Percentiles rank a stretch among this genome's conserved stretches.
Evolutionary conservation across 2,113 vertebrate species (phyloP).

Genomic region (Gasterosteus aculeatus): DNA sequence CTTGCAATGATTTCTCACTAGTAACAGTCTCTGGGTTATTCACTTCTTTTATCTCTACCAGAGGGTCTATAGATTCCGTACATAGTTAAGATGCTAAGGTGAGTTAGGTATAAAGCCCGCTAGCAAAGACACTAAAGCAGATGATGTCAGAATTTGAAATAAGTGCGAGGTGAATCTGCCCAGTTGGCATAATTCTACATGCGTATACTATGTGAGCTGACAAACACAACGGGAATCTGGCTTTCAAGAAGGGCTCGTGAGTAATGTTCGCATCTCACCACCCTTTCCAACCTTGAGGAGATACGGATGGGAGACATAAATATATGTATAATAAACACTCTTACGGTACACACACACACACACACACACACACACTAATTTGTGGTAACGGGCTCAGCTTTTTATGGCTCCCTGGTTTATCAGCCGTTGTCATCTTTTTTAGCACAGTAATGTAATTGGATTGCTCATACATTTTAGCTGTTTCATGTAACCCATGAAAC

Average conservation of each 20-base stretch:
- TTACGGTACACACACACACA: not conserved
- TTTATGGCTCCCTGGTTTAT: conserved; percentile 23
- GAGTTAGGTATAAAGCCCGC: conserved; percentile 26
- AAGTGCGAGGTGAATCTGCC: conserved; percentile 50
- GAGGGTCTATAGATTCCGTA: conserved; percentile 21
- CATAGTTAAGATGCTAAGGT: conserved; percentile 25
- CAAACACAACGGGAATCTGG: conserved; percentile 32
- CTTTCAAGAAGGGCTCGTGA: conserved; percentile 10
- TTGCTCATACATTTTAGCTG: not conserved
- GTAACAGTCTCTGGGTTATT: conserved; percentile 4
- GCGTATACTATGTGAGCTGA: not conserved
- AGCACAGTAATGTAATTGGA: not conserved
- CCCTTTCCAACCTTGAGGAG: conserved; percentile 1
- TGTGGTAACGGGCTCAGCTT: conserved; percentile 38
- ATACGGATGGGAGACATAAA: conserved; percentile 19
- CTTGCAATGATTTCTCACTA: conserved; percentile 15
- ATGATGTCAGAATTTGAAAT: conserved; percentile 71
- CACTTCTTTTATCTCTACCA: conserved; percentile 24
- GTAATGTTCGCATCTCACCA: conserved; percentile 2
- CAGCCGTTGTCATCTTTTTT: conserved; percentile 7
- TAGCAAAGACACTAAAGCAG: conserved; percentile 24
- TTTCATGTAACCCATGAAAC: not conserved
- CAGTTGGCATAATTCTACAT: conserved; percentile 50
- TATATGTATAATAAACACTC: conserved; percentile 4
- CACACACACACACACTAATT: conserved; percentile 11